Evolutionary conservation across 30 jellyfish, hydroid and myxozoan species (phyloP), one percentile per base, ranked within the genome.

Genomic region (Turritopsis dohrnii): DNA sequence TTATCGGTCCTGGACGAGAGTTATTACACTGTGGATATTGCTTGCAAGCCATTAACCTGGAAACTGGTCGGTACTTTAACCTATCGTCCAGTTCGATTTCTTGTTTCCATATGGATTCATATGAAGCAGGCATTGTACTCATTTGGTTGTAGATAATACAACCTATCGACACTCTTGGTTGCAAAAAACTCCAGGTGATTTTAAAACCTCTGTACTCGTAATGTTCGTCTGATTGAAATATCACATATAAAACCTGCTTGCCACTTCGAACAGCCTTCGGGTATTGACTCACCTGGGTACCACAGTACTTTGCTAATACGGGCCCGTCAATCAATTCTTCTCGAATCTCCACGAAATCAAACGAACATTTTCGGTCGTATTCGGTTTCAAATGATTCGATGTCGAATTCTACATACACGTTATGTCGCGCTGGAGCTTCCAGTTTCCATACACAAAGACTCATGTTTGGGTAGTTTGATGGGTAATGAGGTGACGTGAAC

Each of bases 11-110:
- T 17, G 99, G 97, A 53, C 88, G 69, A 5, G 96, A 80, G 26
- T 65, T 79, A 52, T 94, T 87, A 87, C 99, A 94, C 66, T 28
- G 84, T 76, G 99, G 99, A 74, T 86, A 88, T 65, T 94, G 99
- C 7, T 23, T 28, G 76, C 97, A 89, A 1, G 97, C 99, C 80
- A 94, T 29, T 83, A 94, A 80, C 60, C 97, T 81, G 28, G 97
- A 69, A 0, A 89, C 86, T 17, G 96, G 97, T 52, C 87, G 77
- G 60, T 29, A 87, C 20, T 52, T 72, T 9, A 29, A 20, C 53
- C 28, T 52, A 54, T 75, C 89, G 16, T 71, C 75, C 21, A n/a
- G 26, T 65, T 82, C 86, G 1, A 82, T 71, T 16, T 69, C 41
- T 18, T 82, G 74, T 82, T 71, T n/a, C 89, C 89, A 82, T 65